phyloP scores from a whole-genome alignment of 2,888 invertebrate genomes.

The Mythimna pallens region DNA sequence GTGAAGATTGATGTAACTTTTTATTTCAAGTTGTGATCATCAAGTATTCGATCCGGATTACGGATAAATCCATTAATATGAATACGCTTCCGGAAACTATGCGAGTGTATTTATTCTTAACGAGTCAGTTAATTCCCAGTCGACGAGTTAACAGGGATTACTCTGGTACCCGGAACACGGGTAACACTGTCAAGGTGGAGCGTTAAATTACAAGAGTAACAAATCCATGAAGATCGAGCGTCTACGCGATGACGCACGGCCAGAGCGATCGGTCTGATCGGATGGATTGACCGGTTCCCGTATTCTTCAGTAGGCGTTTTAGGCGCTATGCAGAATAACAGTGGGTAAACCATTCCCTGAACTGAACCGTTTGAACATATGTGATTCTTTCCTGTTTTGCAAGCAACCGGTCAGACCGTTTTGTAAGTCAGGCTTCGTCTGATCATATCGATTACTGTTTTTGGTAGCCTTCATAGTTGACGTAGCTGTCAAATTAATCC shows the following conservation, averaged over 20 bases:
- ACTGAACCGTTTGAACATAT: background rate
- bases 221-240: too few relatives aligned
- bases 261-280: background rate
- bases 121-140: conserved; percentile 6
- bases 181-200: background rate
- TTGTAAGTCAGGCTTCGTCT: background rate
- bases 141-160: conserved; percentile 24
- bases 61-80: conserved; percentile 9
- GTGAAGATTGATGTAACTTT: conserved; percentile 16
- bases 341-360: background rate
- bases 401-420: background rate
- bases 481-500: conserved; percentile 30
- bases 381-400: too few relatives aligned
- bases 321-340: background rate
- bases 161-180: conserved; percentile 6
- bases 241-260: background rate
- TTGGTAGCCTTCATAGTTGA: background rate
- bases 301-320: background rate
- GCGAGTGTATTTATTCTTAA: conserved; percentile 30
- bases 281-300: background rate
- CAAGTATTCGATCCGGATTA: conserved; percentile 28
- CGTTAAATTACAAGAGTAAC: background rate
- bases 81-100: conserved; percentile 19
- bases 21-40: conserved; percentile 21
- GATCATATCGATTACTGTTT: background rate